Evolutionary conservation across 2,888 invertebrate species (phyloP).

Genomic region (Platycheirus rosarum): DNA sequence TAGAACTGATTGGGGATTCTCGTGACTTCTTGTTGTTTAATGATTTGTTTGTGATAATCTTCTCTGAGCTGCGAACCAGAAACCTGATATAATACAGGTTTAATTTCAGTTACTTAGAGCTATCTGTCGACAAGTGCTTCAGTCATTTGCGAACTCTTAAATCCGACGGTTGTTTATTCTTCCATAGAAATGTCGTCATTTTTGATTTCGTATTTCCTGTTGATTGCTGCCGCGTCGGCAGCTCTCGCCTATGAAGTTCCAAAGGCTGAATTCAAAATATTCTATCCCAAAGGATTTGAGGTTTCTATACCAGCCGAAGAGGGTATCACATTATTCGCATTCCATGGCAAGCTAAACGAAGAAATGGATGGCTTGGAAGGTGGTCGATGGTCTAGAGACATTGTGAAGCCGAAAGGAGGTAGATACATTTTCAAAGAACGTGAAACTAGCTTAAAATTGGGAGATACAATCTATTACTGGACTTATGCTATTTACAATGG

Average conservation of each 20-base stretch:
- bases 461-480: slow-evolving; percentile 90
- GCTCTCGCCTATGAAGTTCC: slow-evolving; percentile 76
- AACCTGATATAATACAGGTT: background rate
- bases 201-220: background rate
- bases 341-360: slow-evolving; percentile 89
- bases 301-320: slow-evolving; percentile 84
- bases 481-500: slow-evolving; percentile 88
- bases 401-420: slow-evolving; percentile 85
- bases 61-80: slow-evolving; percentile 16
- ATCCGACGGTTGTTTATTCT: slow-evolving; percentile 27
- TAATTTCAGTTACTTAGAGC: background rate
- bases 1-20: slow-evolving; percentile 1
- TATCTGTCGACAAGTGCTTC: background rate
- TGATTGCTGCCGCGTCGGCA: slow-evolving; percentile 13
- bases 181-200: slow-evolving; percentile 6
- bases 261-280: slow-evolving; percentile 82
- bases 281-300: slow-evolving; percentile 83
- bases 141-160: slow-evolving; percentile 38
- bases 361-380: slow-evolving; percentile 88
- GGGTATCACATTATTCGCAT: slow-evolving; percentile 89
- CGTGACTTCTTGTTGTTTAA: background rate
- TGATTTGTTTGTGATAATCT: background rate
- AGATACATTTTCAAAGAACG: slow-evolving; percentile 87
- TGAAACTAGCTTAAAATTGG: slow-evolving; percentile 84
- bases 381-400: slow-evolving; percentile 87